phyloP scores from a whole-genome alignment of 2,113 vertebrate genomes.

The Sminthopsis crassicaudata region DNA sequence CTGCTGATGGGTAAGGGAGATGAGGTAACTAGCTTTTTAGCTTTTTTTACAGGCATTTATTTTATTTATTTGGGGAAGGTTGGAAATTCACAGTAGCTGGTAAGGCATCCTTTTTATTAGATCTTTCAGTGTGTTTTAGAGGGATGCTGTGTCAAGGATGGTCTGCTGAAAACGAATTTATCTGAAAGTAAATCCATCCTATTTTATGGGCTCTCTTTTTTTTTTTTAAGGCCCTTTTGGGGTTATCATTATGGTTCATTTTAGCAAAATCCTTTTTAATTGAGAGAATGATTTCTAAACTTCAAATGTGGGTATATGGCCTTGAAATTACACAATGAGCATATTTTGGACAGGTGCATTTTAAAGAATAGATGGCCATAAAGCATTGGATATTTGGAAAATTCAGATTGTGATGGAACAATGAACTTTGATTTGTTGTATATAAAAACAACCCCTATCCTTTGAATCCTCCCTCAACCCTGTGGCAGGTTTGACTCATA shows the following conservation, averaged over 20 bases:
- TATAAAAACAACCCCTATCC: neutral
- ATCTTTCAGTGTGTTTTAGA: slow-evolving; percentile 28
- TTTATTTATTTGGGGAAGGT: slow-evolving; percentile 27
- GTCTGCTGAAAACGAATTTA: neutral
- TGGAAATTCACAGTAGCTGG: slow-evolving; percentile 37
- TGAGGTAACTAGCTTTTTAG: neutral
- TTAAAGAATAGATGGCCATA: neutral
- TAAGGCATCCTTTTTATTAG: neutral
- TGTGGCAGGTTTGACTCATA: neutral
- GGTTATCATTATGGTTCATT: neutral
- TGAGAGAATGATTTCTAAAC: neutral
- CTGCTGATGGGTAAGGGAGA: neutral
- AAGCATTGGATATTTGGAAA: neutral
- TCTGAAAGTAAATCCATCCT: neutral
- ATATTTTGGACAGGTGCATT: neutral
- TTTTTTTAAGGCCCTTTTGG: neutral
- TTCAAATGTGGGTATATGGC: neutral
- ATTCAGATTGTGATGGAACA: neutral
- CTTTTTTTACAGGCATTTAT: neutral
- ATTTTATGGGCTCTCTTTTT: neutral
- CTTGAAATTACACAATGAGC: neutral
- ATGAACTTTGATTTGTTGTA: neutral
- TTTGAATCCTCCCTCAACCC: neutral
- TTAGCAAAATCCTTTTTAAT: neutral
- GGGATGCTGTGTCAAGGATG: neutral